Evolutionary conservation across 2,888 invertebrate species (phyloP).

Genomic region (Calameuta pallipes): DNA sequence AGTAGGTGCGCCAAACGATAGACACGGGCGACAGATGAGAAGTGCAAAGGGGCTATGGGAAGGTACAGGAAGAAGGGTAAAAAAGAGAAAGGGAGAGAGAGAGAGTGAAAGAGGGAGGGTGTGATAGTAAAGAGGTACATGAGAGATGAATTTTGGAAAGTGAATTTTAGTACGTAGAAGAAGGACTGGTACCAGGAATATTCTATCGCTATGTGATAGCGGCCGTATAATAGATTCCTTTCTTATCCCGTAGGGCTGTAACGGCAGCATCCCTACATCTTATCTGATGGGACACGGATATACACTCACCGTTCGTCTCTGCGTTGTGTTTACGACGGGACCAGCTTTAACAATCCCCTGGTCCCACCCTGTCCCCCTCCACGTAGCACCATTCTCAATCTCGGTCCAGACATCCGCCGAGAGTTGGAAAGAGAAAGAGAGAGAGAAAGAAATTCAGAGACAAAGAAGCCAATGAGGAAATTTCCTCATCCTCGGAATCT

Average conservation of each 20-base stretch:
- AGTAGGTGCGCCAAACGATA: slow-evolving; percentile 12
- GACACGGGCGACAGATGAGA: neutral
- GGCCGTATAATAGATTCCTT: slow-evolving; percentile 38
- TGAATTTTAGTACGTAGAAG: slow-evolving; percentile 41
- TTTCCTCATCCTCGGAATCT: neutral
- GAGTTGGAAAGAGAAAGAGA: neutral
- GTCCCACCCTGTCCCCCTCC: too few species aligned
- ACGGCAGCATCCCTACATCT: slow-evolving; percentile 14
- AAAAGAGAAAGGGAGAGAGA: too few species aligned
- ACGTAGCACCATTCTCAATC: too few species aligned
- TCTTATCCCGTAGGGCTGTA: slow-evolving; percentile 33
- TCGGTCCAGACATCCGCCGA: too few species aligned
- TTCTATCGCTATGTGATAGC: slow-evolving; percentile 34
- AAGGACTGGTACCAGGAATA: slow-evolving; percentile 26
- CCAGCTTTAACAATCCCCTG: neutral
- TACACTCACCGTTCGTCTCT: slow-evolving; percentile 13
- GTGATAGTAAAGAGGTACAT: neutral
- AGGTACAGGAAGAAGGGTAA: too few species aligned
- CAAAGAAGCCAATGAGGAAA: neutral
- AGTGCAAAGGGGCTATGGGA: too few species aligned
- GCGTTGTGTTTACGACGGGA: slow-evolving; percentile 16
- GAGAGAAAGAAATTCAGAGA: neutral
- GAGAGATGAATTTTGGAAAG: slow-evolving; percentile 40
- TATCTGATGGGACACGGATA: slow-evolving; percentile 20
- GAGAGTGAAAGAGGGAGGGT: too few species aligned